These are phyloP conservation scores for Halichoerus grypus DNA, from an alignment of 2,113 vertebrate genomes.

Conservation along the genomic window DNA sequence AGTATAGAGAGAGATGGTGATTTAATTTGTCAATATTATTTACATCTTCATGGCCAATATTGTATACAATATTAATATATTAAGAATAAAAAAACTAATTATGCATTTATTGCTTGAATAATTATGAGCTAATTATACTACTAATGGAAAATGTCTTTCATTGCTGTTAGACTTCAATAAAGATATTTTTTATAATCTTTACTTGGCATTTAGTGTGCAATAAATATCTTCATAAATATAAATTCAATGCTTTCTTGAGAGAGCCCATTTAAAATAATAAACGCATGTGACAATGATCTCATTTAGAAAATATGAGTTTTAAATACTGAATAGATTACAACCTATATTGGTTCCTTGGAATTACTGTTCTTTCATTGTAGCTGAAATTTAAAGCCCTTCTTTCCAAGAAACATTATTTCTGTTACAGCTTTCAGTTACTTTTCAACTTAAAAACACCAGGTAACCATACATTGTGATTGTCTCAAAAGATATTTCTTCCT, in stretches of 20 bases:
- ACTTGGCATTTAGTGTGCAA: conserved; percentile 72
- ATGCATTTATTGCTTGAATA: conserved; percentile 78
- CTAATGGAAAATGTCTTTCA: conserved; percentile 71
- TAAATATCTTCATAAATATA: conserved; percentile 79
- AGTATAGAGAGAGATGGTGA: not conserved
- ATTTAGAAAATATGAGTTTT: conserved; percentile 70
- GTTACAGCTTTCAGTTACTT: conserved; percentile 7
- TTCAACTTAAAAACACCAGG: conserved; percentile 20
- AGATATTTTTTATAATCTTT: conserved; percentile 75
- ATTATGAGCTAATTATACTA: conserved; percentile 75
- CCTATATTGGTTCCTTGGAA: not conserved
- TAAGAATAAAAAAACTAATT: conserved; percentile 75
- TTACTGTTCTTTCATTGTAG: not conserved
- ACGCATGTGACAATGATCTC: conserved; percentile 68
- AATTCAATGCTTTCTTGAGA: conserved; percentile 72
- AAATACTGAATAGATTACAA: conserved; percentile 68
- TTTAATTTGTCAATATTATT: conserved; percentile 78
- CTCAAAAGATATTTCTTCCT: not conserved
- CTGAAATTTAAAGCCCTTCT: not conserved
- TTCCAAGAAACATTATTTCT: not conserved
- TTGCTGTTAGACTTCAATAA: conserved; percentile 69
- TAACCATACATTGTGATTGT: not conserved
- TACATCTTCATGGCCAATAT: conserved; percentile 59
- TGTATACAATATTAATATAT: conserved; percentile 66
- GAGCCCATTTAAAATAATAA: conserved; percentile 70